Conservation (phyloP, 2,888 invertebrate species). For the Cinara cedri region DNA sequence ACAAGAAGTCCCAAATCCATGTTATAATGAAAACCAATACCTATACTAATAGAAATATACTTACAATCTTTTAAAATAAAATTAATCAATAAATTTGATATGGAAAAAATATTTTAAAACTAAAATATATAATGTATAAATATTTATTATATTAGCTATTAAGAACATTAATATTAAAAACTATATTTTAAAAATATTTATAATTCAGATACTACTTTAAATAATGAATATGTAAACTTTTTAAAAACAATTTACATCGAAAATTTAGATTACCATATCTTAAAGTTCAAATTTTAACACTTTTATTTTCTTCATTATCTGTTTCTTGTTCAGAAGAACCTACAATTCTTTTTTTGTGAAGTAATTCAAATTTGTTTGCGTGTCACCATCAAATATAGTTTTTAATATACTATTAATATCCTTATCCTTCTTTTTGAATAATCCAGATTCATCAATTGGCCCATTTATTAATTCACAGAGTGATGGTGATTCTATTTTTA, state of each 20-base stretch:
- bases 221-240: too few relatives aligned
- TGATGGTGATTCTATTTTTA: conserved; percentile 91
- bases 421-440: conserved; percentile 62
- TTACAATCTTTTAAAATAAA: too few relatives aligned
- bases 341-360: neutral
- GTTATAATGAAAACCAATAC: too few relatives aligned
- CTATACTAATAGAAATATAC: too few relatives aligned
- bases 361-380: neutral
- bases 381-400: neutral
- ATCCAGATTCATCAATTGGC: conserved; percentile 80
- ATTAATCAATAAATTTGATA: too few relatives aligned
- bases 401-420: neutral
- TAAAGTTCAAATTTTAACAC: conserved; percentile 41
- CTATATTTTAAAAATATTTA: too few relatives aligned
- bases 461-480: conserved; percentile 81
- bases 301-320: conserved; percentile 35
- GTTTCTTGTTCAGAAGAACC: conserved; percentile 3
- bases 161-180: too few relatives aligned
- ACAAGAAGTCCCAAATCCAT: too few relatives aligned
- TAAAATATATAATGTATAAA: too few relatives aligned
- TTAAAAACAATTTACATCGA: conserved; percentile 19
- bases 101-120: too few relatives aligned
- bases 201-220: too few relatives aligned
- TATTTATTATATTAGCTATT: too few relatives aligned
- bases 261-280: neutral